Base-by-base conservation (phyloP, 2,113 vertebrate genomes). In the Otis tarda region DNA sequence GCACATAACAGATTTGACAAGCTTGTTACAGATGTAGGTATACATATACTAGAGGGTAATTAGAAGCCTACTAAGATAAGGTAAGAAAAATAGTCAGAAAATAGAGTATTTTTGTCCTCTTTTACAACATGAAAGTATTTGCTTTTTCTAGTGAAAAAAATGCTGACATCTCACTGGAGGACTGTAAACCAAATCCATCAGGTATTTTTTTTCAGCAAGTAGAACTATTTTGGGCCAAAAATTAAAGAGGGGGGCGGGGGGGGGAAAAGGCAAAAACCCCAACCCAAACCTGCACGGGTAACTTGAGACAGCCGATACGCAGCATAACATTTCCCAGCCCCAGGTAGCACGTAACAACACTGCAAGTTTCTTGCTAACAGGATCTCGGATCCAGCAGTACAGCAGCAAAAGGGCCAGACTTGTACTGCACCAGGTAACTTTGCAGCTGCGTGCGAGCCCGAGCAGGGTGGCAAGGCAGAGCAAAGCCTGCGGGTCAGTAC, bases 381-480 rank as follows among this genome's bases (percentile, higher is more conserved):
- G 27, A 39, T 22, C 20, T 23, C n/a, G 13, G 60, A 35, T 6
- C 3, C 0, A 0, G 21, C 39, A 61, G 27, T 1, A 17, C 0
- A 3, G 50, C 30, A 70, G 64, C 0, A 0, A 31, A 68, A 50
- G 27, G 14, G n/a, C 28, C 65, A 67, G 7, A 31, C 13, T 3
- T 33, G 4, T 4, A 8, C 9, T 0, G 0, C 68, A 13, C 1
- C 17, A 24, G 35, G 31, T 12, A 19, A 30, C 21, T 17, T 4
- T 4, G 22, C 1, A 10, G 39, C 64, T 37, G 13, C 6, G 57
- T 7, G 30, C 0, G 52, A 80, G 67, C 53, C 61, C 65, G 19
- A 37, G 73, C 37, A 56, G 17, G 24, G n/a, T 9, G 9, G 50
- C 9, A 24, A 33, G 33, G 33, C 35, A 52, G 55, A 45, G 41